phyloP scores from a whole-genome alignment of 2,113 vertebrate genomes.

The Agapornis roseicollis region DNA sequence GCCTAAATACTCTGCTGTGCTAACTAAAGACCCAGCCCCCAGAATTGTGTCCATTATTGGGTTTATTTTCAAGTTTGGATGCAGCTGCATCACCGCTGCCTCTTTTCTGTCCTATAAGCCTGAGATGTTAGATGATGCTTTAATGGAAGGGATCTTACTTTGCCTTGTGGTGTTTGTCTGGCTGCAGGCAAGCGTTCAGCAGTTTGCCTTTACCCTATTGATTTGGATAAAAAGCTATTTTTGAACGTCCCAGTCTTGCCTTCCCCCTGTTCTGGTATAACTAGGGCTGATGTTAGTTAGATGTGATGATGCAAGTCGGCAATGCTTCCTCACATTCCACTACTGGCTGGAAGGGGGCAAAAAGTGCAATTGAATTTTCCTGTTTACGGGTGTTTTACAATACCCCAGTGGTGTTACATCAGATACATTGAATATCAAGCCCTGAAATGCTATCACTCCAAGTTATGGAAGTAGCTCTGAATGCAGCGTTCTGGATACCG shows the following conservation, averaged over 20 bases:
- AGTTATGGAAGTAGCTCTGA: neutral
- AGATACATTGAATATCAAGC: neutral
- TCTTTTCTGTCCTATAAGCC: neutral
- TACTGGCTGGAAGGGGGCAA: neutral
- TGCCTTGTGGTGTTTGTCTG: neutral
- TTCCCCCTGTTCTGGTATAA: neutral
- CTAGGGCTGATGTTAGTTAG: neutral
- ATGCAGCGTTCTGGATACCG: neutral
- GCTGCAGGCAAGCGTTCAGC: neutral
- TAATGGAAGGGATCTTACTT: neutral
- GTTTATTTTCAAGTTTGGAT: neutral
- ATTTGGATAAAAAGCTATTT: conserved; percentile 1
- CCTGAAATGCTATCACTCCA: neutral
- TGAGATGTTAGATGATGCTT: neutral
- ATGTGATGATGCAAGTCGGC: neutral
- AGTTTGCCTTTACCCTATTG: neutral
- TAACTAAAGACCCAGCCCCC: conserved; percentile 1
- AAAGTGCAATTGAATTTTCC: neutral
- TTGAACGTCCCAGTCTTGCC: neutral
- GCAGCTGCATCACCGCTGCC: neutral
- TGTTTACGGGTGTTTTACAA: neutral
- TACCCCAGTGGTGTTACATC: neutral
- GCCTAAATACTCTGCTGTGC: conserved; percentile 42
- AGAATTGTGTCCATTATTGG: neutral
- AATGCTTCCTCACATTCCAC: neutral